Evolutionary conservation across 2,797 vertebrate genomes (phyloP), one percentile per base, ranked within the genome.

Genomic region (Eupleurogrammus muticus): DNA sequence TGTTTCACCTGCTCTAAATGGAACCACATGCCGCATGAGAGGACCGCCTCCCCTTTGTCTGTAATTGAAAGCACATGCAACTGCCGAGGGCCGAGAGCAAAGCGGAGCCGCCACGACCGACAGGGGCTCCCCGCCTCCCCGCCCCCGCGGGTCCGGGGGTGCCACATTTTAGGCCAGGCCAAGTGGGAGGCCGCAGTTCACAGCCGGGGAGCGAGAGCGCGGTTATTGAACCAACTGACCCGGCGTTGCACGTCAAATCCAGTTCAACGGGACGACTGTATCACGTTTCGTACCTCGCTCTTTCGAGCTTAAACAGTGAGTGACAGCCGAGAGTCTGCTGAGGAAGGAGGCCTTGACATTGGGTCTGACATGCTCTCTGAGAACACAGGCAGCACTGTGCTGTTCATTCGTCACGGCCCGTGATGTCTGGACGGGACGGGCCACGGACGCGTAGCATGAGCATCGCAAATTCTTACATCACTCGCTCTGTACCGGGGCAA

Each of bases 1-100:
- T 94, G 94, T 94, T 94, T 95, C 94, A 95, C 94, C 94, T 95
- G 94, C 94, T 94, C 90, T 95, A 94, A 95, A 92, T 80, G 83
- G 91, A 94, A 94, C 91, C 93, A 95, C 91, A 94, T 95, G 94
- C 88, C 59, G 80, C 53, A n/a, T n/a, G n/a, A 66, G 84, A 85
- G 81, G 78, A 84, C 87, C 57, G 90, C 89, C 89, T 92, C 70
- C 77, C 84, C 85, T 92, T 90, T 87, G 87, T 88, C 87, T 82
- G 70, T 94, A 93, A 95, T 95, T 91, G 89, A 89, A 95, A 94
- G 89, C 93, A 94, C 88, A 93, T 93, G 88, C 83, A 84, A n/a
- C 60, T 17, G 71, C 38, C 61, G 81, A 82, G n/a, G n/a, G 81
- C 82, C 62, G 36, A 82, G 71, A 89, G 75, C 51, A 84, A 81